Conservation (phyloP, 2,797 vertebrate genomes). For the Cuculus canorus region DNA sequence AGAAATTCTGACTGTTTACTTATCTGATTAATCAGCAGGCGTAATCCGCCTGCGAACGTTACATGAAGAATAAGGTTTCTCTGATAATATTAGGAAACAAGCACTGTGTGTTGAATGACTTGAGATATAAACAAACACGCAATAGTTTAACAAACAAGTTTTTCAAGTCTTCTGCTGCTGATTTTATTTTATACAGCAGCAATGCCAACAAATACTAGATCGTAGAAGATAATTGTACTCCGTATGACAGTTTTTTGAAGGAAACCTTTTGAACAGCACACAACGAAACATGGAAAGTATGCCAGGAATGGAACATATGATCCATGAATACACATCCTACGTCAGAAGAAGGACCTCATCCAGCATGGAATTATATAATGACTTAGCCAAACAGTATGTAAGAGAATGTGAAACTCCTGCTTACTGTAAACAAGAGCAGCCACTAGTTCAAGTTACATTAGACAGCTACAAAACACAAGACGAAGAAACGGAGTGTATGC, state of each 20-base stretch:
- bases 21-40: background rate
- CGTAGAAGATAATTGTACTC: background rate
- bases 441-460: background rate
- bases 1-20: background rate
- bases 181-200: background rate
- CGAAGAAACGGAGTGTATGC: background rate
- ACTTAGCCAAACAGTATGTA: background rate
- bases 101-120: background rate
- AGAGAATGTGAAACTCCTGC: background rate
- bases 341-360: conserved; percentile 5
- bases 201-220: background rate
- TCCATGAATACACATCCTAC: background rate
- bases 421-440: conserved; percentile 21
- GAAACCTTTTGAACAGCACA: background rate
- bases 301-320: conserved; percentile 32
- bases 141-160: background rate
- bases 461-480: background rate
- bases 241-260: background rate
- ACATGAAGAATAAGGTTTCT: background rate
- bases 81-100: background rate
- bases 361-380: background rate
- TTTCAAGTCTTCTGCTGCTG: background rate
- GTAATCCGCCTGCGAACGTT: background rate
- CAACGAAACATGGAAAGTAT: conserved; percentile 37
- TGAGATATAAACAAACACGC: background rate